Evolutionary conservation across 2,113 vertebrate genomes (phyloP), one percentile per base, ranked within the genome.

Genomic region (Girardinichthys multiradiatus): DNA sequence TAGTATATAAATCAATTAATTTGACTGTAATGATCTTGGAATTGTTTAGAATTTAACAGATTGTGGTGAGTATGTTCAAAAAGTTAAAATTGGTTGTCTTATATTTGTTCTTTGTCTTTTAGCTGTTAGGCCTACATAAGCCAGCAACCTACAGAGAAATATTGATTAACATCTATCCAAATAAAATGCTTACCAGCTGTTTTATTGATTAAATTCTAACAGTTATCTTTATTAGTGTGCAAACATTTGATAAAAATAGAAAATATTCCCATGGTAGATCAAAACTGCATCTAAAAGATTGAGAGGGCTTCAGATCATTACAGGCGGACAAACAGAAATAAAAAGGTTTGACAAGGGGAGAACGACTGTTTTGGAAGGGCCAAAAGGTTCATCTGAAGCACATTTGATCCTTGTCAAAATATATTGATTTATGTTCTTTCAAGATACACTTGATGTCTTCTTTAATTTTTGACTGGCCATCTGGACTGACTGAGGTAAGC

Each of bases 371-470:
- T 83, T 80, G 84, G 79, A 83, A 81, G 71, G 76, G 91, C 82
- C 82, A 91, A 93, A 88, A 90, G 87, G 83, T 90, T 88, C 82
- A 91, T 90, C 87, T 84, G 75, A 92, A 81, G 88, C 87, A 88
- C 90, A 90, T 91, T 92, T 91, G 81, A 92, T 92, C 88, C 91
- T 86, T 93, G 92, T 94, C 94, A 91, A 91, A 93, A 92, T 83
- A 78, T 91, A 93, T 94, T 81, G 93, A 94, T 94, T 89, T 85
- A 45, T 72, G 80, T 81, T 78, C 86, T 90, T 92, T 89, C 84
- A 73, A 70, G 81, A 87, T 87, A 89, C 85, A 86, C 87, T 85
- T 93, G 92, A 94, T 89, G 92, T 92, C 93, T 93, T 89, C 88
- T 77, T 94, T 91, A 80, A 85, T 75, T 82, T 83, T 77, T 83